These are phyloP conservation scores for Crypturellus tataupa DNA, from an alignment of 2,797 vertebrate genomes.

Conservation along the genomic window DNA sequence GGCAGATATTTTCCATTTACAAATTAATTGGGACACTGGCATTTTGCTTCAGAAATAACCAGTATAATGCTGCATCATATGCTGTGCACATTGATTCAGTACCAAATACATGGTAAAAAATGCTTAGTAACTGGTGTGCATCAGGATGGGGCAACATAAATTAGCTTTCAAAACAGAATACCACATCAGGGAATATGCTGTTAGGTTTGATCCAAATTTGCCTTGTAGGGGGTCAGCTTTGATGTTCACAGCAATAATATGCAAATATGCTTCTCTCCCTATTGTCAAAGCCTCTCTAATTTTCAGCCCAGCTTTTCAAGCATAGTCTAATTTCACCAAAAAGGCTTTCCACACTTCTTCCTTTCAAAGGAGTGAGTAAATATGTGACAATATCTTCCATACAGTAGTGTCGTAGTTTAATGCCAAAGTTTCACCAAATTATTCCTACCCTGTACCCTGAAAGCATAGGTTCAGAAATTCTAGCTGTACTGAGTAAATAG, in stretches of 20 bases:
- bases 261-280: not conserved
- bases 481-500: not conserved
- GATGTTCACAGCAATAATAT: not conserved
- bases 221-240: not conserved
- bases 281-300: not conserved
- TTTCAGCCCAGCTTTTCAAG: not conserved
- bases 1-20: slow-evolving; percentile 36
- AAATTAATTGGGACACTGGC: slow-evolving; percentile 33
- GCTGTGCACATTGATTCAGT: not conserved
- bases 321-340: not conserved
- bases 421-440: not conserved
- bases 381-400: not conserved
- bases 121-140: not conserved
- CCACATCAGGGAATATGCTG: not conserved
- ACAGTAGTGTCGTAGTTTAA: not conserved
- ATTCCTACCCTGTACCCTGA: not conserved
- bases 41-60: slow-evolving; percentile 43
- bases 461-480: not conserved
- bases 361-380: not conserved
- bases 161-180: not conserved
- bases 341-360: not conserved
- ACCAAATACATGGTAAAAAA: not conserved
- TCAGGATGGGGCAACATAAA: not conserved
- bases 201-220: not conserved
- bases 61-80: not conserved